Evolutionary conservation across 2,888 invertebrate species (phyloP).

Genomic region (Campopleginae sp.): DNA sequence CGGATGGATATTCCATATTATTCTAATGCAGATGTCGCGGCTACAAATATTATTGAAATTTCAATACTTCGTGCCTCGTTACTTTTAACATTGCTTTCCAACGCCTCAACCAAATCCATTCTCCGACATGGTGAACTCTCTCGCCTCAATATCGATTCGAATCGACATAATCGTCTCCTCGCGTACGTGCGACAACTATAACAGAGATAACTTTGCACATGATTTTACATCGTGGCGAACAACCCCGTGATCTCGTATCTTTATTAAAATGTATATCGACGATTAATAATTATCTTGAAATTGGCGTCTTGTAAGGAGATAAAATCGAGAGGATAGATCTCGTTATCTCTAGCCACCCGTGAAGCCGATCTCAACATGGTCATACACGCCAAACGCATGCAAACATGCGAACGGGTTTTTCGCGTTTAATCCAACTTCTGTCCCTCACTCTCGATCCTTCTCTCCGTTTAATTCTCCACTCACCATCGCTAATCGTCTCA

Average conservation of each 20-base stretch:
- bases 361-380: constrained; percentile 52
- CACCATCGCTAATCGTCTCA: constrained; percentile 50
- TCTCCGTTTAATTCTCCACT: not conserved
- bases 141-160: not conserved
- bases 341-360: constrained; percentile 67
- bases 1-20: not conserved
- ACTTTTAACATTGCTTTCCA: not conserved
- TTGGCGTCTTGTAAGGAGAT: constrained; percentile 67
- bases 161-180: not conserved
- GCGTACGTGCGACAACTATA: constrained; percentile 26
- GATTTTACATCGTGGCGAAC: not conserved
- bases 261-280: constrained; percentile 73
- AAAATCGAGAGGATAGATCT: constrained; percentile 64
- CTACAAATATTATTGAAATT: not conserved
- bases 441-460: not conserved
- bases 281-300: constrained; percentile 77
- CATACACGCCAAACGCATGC: constrained; percentile 41
- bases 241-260: constrained; percentile 58
- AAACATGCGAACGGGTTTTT: constrained; percentile 64
- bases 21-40: not conserved
- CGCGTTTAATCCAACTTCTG: constrained; percentile 50
- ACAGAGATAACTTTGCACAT: not conserved
- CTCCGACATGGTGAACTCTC: not conserved
- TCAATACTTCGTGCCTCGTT: not conserved
- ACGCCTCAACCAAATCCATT: not conserved